These are phyloP conservation scores for Umimayanthus chanpuru DNA, from an alignment of 92 coral and sea anemone species.

Conservation along the genomic window DNA sequence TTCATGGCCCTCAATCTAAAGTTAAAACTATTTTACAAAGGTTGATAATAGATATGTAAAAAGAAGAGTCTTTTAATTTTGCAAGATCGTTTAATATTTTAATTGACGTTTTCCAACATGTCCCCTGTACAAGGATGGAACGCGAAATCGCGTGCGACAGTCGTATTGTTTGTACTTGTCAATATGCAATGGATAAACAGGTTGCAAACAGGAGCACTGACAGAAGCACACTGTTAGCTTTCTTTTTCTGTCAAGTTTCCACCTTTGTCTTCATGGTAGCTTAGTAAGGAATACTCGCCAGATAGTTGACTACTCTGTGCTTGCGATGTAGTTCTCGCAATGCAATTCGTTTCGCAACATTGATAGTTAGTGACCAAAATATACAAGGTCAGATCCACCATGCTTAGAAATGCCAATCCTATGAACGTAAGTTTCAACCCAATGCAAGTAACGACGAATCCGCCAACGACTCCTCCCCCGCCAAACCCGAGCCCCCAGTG, in stretches of 20 bases:
- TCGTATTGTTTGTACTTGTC: too few species aligned
- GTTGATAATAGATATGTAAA: too few species aligned
- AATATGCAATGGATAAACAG: too few species aligned
- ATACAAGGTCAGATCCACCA: slow-evolving; percentile 68
- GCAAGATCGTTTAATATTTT: too few species aligned
- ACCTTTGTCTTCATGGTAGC: background rate
- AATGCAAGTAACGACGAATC: slow-evolving; percentile 73
- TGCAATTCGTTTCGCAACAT: slow-evolving; percentile 1
- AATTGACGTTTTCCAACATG: too few species aligned
- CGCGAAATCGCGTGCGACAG: too few species aligned
- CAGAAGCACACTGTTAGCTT: background rate
- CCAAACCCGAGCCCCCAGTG: slow-evolving; percentile 94
- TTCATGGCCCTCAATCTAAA: too few species aligned
- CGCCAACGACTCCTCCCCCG: slow-evolving; percentile 90
- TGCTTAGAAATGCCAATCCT: slow-evolving; percentile 67
- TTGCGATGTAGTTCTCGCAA: background rate
- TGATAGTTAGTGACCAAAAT: slow-evolving; percentile 63
- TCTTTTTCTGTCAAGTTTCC: background rate
- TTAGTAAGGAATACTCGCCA: background rate
- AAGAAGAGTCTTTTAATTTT: too few species aligned
- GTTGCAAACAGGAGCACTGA: too few species aligned
- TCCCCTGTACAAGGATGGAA: too few species aligned
- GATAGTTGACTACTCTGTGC: background rate
- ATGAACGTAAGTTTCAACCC: slow-evolving; percentile 76
- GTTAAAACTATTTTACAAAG: too few species aligned